Evolutionary conservation across 2,888 invertebrate genomes (phyloP).

Genomic region (Erebia palarica): DNA sequence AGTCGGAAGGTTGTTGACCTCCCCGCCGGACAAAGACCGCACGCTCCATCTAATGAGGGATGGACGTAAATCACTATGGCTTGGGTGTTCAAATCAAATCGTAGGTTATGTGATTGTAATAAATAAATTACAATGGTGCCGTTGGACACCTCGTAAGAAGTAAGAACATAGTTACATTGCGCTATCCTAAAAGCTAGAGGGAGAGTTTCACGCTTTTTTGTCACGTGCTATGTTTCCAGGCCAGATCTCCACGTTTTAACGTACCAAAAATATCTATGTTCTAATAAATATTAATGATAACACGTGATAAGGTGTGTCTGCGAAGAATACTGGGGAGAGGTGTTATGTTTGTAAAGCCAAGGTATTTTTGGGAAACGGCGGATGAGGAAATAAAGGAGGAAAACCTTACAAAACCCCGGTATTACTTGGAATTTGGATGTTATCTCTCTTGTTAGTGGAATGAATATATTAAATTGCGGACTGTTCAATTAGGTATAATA

Average conservation of each 20-base stretch:
- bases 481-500: not conserved
- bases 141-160: not conserved
- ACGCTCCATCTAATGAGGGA: constrained; percentile 30
- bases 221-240: too few species aligned
- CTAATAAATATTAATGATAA: too few species aligned
- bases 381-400: constrained; percentile 1
- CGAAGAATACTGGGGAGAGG: not conserved
- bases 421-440: not conserved
- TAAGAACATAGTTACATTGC: not conserved
- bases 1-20: constrained; percentile 36
- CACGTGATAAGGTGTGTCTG: not conserved
- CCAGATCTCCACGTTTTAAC: too few species aligned
- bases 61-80: constrained; percentile 25
- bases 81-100: constrained; percentile 18
- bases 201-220: too few species aligned
- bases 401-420: not conserved
- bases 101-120: constrained; percentile 4
- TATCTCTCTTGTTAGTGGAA: not conserved
- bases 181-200: too few species aligned
- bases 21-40: constrained; percentile 33
- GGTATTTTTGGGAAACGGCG: not conserved
- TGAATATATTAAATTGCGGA: not conserved
- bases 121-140: not conserved
- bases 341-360: not conserved
- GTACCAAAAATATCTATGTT: too few species aligned